These are phyloP conservation scores for Paracentrotus lividus DNA, from an alignment of 53 echinoderm and acorn worm genomes.

Conservation along the genomic window DNA sequence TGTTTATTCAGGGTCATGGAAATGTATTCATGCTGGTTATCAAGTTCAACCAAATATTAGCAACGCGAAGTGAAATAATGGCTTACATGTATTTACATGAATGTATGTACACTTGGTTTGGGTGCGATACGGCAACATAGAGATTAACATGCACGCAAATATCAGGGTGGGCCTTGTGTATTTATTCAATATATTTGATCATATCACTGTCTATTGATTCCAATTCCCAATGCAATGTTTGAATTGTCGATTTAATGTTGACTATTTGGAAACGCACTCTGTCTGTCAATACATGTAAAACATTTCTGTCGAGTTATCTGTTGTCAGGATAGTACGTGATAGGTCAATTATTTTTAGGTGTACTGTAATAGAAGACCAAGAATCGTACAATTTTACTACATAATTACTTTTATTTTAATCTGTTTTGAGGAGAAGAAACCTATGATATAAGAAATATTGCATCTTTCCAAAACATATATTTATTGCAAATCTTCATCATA, in stretches of 20 bases:
- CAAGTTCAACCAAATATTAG: slow-evolving; percentile 18
- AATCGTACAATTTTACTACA: neutral
- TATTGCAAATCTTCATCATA: no score
- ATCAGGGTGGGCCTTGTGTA: neutral
- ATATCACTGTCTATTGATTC: neutral
- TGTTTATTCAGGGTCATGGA: slow-evolving; percentile 1
- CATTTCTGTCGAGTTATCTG: neutral
- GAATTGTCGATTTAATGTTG: neutral
- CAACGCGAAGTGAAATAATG: neutral
- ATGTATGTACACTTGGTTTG: neutral
- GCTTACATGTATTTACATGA: neutral
- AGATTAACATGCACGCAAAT: slow-evolving; percentile 29
- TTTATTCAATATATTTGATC: slow-evolving; percentile 22
- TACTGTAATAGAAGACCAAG: neutral
- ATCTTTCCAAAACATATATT: no score
- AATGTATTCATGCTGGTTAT: neutral
- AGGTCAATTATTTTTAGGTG: neutral
- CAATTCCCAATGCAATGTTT: neutral
- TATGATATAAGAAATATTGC: no score
- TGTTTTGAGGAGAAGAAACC: no score
- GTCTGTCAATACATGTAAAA: neutral
- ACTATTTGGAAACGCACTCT: neutral
- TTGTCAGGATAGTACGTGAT: neutral
- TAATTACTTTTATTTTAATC: no score
- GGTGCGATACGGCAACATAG: neutral